Conservation (phyloP, 1,140 invertebrate species). For the Drosophila truncata region DNA sequence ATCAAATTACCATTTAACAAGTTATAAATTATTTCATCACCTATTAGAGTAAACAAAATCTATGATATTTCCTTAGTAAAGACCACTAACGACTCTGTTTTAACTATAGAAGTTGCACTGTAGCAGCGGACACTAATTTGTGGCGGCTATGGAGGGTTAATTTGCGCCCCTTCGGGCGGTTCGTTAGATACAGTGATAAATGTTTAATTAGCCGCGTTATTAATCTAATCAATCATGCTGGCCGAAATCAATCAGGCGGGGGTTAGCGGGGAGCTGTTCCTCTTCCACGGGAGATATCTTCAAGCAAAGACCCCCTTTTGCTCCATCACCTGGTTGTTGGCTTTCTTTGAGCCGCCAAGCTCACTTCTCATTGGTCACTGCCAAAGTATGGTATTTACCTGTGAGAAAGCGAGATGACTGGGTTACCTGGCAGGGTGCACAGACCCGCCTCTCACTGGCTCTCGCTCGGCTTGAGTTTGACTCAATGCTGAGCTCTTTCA, state of each 20-base stretch:
- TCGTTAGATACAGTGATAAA: slow-evolving; percentile 76
- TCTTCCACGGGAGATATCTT: slow-evolving; percentile 1
- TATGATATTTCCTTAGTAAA: not conserved
- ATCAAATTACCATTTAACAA: too few relatives aligned
- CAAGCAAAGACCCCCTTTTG: not conserved
- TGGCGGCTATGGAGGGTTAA: slow-evolving; percentile 44
- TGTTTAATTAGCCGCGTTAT: slow-evolving; percentile 81
- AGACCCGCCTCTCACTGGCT: slow-evolving; percentile 40
- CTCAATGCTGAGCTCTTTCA: slow-evolving; percentile 32
- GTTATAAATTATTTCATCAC: not conserved
- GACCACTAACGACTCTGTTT: not conserved
- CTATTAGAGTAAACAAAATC: not conserved
- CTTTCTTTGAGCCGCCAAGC: slow-evolving; percentile 28
- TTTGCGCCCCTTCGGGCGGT: slow-evolving; percentile 39
- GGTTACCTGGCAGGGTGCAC: not conserved
- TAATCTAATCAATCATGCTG: slow-evolving; percentile 79
- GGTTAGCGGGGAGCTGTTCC: slow-evolving; percentile 1
- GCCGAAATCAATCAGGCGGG: slow-evolving; percentile 65
- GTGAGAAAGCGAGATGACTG: slow-evolving; percentile 8
- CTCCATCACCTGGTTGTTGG: slow-evolving; percentile 1
- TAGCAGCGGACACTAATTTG: slow-evolving; percentile 27
- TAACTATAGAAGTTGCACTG: slow-evolving; percentile 20
- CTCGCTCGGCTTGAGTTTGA: slow-evolving; percentile 55
- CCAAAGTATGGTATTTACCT: not conserved
- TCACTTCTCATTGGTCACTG: slow-evolving; percentile 6